phyloP scores from a whole-genome alignment of 2,888 invertebrate species.

The Gerris lacustris region DNA sequence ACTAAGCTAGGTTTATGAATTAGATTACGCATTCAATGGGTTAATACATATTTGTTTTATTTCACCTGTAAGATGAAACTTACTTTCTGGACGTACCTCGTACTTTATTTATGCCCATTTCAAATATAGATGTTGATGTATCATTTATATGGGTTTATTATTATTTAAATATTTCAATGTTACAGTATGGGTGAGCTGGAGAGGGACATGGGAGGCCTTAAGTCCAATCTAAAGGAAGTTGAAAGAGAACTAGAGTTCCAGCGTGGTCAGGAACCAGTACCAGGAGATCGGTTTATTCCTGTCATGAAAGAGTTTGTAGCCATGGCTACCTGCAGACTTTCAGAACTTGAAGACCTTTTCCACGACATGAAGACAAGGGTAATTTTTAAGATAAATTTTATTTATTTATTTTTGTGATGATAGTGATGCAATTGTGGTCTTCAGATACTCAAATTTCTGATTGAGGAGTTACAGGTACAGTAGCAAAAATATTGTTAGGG shows the following conservation, averaged over 20 bases:
- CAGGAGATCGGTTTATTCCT: slow-evolving; percentile 73
- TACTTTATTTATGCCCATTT: too few relatives aligned
- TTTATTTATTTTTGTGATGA: not conserved
- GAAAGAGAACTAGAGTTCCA: slow-evolving; percentile 84
- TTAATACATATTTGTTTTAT: too few relatives aligned
- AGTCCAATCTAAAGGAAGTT: slow-evolving; percentile 74
- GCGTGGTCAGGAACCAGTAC: slow-evolving; percentile 53
- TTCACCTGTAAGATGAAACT: too few relatives aligned
- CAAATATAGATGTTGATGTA: too few relatives aligned
- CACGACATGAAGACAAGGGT: slow-evolving; percentile 85
- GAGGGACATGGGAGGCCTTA: slow-evolving; percentile 71
- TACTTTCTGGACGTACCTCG: too few relatives aligned
- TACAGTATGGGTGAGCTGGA: slow-evolving; percentile 73
- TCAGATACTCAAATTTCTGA: too few relatives aligned
- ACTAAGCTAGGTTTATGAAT: too few relatives aligned
- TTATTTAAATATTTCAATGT: too few relatives aligned
- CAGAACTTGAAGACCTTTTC: slow-evolving; percentile 83
- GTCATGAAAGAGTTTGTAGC: slow-evolving; percentile 93
- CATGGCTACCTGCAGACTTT: slow-evolving; percentile 78
- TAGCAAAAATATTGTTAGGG: not conserved
- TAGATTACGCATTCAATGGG: too few relatives aligned
- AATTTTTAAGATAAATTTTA: slow-evolving; percentile 24
- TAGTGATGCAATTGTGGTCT: too few relatives aligned
- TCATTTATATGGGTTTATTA: too few relatives aligned
- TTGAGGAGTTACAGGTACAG: too few relatives aligned